Base-by-base conservation (phyloP, 1,140 invertebrate genomes). In the Musca vetustissima region DNA sequence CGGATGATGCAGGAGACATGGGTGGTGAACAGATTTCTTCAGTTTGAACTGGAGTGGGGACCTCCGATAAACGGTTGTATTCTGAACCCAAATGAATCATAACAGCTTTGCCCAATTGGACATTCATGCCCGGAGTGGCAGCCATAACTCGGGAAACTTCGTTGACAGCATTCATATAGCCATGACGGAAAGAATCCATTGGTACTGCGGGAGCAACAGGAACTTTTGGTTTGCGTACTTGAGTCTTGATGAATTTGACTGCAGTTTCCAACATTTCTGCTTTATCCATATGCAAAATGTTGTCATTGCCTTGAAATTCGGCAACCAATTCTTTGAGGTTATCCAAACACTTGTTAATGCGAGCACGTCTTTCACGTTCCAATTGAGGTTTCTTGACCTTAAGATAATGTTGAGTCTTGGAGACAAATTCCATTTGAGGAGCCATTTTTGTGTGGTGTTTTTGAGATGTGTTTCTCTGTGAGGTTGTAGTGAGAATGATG, bases 371-470 rank as follows among this genome's bases (percentile, higher is more conserved):
- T 85, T 95, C 94, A 74, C 96, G 90, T 85, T 98, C 96, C 81
- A 98, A 87, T 88, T 98, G 91, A 72, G 96, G 96, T 83, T 98
- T 98, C 91, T 94, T 95, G 76, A 95, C 92, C 89, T 95, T 95
- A 84, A 93, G 87, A 84, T 95, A 95, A 78, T 94, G 93, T 83
- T 94, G 93, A 71, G 93, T 95, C 79, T 93, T 88, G 70, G 93
- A 94, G 17, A 78, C 76, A 74, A 73, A 76, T 15, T 67, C 25
- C 49, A 71, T 70, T 72, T 71, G 57, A 55, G 59, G 24, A 64
- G 76, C 74, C 78, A 80, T 80, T 72, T 77, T 72, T 43, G n/a
- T 36, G 24, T 43, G 4, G 22, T 36, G 21, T 21, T 36, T 43
- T 15, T 43, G 36, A 43, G 36, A 6, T 43, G 36, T 61, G 55